Conservation (phyloP, 2,888 invertebrate species). For the Drosophila incognita region DNA sequence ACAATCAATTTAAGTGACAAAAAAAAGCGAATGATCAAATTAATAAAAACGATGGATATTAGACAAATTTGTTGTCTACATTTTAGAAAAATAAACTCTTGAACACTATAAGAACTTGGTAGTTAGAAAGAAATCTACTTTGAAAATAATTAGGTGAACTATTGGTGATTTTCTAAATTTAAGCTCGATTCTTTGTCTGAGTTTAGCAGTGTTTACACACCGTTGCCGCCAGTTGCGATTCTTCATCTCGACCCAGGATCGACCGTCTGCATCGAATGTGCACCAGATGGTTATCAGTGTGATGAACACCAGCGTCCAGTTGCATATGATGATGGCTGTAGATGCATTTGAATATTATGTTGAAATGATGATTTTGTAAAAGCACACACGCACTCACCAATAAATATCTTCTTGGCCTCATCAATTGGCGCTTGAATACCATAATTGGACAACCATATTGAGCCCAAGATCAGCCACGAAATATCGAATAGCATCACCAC, state of each 20-base stretch:
- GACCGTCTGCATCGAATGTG: conserved; percentile 93
- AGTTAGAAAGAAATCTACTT: background rate
- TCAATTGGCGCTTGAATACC: conserved; percentile 89
- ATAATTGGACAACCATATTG: conserved; percentile 89
- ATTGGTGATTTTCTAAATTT: background rate
- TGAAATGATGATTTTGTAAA: background rate
- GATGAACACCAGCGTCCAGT: conserved; percentile 90
- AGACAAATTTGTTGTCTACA: background rate
- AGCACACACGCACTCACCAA: conserved; percentile 87
- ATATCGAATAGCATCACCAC: conserved; percentile 91
- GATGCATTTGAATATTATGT: background rate
- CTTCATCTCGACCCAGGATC: conserved; percentile 96
- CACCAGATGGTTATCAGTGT: conserved; percentile 93
- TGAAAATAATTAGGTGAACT: background rate
- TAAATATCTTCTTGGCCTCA: conserved; percentile 89
- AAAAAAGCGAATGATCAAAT: background rate
- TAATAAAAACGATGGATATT: background rate
- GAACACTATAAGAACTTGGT: background rate
- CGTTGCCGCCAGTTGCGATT: conserved; percentile 94
- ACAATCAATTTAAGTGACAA: background rate
- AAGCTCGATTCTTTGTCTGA: background rate
- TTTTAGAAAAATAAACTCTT: background rate
- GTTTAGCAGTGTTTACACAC: conserved; percentile 84
- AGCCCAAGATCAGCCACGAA: conserved; percentile 90
- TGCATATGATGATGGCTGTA: conserved; percentile 91